Conservation (phyloP, 2,888 invertebrate species). For the Nemotelus nigrinus region DNA sequence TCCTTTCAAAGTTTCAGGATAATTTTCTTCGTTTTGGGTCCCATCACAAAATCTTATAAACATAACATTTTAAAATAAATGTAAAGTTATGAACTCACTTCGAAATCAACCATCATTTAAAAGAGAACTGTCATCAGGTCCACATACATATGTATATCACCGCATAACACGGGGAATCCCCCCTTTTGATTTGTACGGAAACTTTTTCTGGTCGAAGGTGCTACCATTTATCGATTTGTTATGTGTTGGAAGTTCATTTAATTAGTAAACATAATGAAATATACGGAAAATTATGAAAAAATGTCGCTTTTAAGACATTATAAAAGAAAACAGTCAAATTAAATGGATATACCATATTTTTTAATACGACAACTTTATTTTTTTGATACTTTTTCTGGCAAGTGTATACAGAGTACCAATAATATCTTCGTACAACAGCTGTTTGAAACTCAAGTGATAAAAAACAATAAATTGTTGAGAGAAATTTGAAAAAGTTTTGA, state of each 20-base stretch:
- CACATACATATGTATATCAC: neutral
- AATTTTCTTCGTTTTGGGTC: neutral
- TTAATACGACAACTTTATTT: neutral
- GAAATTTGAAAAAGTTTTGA: too few relatives aligned
- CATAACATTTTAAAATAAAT: neutral
- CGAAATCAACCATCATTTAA: neutral
- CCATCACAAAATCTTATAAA: neutral
- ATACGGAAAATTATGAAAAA: neutral
- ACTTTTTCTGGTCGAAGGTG: constrained; percentile 9
- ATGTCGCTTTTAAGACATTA: constrained; percentile 1
- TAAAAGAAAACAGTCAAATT: constrained; percentile 8
- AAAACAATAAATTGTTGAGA: too few relatives aligned
- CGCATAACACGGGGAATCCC: constrained; percentile 5
- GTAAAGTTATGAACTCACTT: neutral
- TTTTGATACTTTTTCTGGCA: neutral
- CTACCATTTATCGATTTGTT: constrained; percentile 1
- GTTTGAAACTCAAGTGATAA: too few relatives aligned
- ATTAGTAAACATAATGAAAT: constrained; percentile 4
- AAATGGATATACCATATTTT: neutral
- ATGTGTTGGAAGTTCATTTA: neutral
- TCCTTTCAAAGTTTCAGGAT: constrained; percentile 2
- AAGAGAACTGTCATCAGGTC: constrained; percentile 11
- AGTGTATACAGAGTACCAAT: too few relatives aligned
- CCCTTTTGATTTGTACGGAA: neutral
- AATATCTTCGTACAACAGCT: too few relatives aligned